A percentile compares a stretch with the other conserved stretches of the same genome.
Conservation (phyloP, 2,797 vertebrate species). For the Sebastes baramenuke region DNA sequence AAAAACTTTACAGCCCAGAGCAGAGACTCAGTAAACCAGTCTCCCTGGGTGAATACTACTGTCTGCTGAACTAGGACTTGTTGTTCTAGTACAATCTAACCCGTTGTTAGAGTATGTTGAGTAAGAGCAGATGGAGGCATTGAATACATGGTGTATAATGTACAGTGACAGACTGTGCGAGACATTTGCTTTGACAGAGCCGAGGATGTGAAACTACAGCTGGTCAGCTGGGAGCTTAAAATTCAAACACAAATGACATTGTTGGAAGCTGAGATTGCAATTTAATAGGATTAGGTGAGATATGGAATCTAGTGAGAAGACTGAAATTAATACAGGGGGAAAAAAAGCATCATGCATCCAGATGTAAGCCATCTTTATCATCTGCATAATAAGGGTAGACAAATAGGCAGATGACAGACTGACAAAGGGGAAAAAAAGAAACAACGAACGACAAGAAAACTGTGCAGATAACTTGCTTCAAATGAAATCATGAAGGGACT, state of each 20-base stretch:
- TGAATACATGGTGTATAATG: not conserved
- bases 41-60: not conserved
- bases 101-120: not conserved
- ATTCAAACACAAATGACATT: constrained; percentile 47
- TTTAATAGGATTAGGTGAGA: constrained; percentile 57
- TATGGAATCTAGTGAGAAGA: constrained; percentile 36
- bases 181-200: constrained; percentile 22
- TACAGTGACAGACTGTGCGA: constrained; percentile 3
- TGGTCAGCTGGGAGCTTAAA: constrained; percentile 41
- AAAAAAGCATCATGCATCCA: constrained; percentile 14
- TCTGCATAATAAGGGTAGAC: constrained; percentile 4
- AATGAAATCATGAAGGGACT: not conserved
- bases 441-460: not conserved
- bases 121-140: constrained; percentile 2
- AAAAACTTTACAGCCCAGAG: no score
- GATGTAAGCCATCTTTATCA: constrained; percentile 6
- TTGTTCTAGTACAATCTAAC: not conserved
- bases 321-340: constrained; percentile 19
- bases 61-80: not conserved
- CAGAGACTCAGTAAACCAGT: not conserved
- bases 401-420: not conserved
- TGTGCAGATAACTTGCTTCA: not conserved
- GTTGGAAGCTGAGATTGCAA: constrained; percentile 44
- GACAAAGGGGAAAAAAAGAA: not conserved
- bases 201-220: constrained; percentile 29